Evolutionary conservation across 2,888 invertebrate genomes (phyloP).

Genomic region (Caenorhabditis sulstoni): DNA sequence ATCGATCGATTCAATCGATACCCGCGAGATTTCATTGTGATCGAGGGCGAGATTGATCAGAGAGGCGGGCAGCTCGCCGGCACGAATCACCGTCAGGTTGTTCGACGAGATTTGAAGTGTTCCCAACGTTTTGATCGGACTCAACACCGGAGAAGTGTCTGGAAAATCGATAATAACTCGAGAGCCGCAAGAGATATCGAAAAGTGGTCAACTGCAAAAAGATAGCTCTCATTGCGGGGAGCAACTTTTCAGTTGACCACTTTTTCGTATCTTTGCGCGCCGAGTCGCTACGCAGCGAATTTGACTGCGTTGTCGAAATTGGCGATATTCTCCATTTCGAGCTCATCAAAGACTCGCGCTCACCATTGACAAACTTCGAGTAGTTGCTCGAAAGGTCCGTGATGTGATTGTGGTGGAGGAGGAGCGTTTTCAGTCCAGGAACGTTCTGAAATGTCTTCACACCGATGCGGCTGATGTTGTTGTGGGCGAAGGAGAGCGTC

Average conservation of each 20-base stretch:
- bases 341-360: too few species aligned
- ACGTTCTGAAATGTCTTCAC: slow-evolving; percentile 61
- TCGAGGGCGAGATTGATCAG: slow-evolving; percentile 62
- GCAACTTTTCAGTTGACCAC: too few species aligned
- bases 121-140: slow-evolving; percentile 80
- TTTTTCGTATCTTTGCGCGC: too few species aligned
- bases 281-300: too few species aligned
- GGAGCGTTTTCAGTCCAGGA: slow-evolving; percentile 51
- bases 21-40: slow-evolving; percentile 61
- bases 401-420: slow-evolving; percentile 68
- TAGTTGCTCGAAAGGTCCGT: slow-evolving; percentile 36
- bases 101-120: slow-evolving; percentile 82
- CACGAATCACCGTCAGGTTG: slow-evolving; percentile 58
- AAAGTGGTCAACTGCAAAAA: too few species aligned
- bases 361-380: background rate
- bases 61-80: slow-evolving; percentile 65
- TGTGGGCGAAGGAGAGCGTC: slow-evolving; percentile 63
- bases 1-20: too few species aligned
- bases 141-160: slow-evolving; percentile 74
- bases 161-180: slow-evolving; percentile 21
- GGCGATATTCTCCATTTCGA: too few species aligned
- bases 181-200: too few species aligned
- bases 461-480: slow-evolving; percentile 62
- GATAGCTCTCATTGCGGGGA: too few species aligned
- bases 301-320: too few species aligned